Evolutionary conservation across 1,140 invertebrate species (phyloP).

Genomic region (Bombus consobrinus): DNA sequence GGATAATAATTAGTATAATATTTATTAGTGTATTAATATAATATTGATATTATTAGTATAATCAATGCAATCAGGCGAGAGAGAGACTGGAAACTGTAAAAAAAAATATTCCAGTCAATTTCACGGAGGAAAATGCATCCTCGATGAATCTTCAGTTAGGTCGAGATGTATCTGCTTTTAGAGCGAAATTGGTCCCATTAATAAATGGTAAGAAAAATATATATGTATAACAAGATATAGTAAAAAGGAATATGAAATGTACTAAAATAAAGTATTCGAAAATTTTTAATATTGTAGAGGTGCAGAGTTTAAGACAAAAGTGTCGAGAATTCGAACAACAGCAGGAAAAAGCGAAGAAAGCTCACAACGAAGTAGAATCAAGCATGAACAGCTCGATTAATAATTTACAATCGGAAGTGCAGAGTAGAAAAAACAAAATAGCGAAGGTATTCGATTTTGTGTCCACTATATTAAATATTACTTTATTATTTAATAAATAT

Average conservation of each 20-base stretch:
- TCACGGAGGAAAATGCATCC: slow-evolving; percentile 84
- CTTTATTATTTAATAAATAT: background rate
- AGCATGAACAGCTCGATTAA: slow-evolving; percentile 84
- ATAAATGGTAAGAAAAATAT: slow-evolving; percentile 82
- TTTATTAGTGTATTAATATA: background rate
- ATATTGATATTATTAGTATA: slow-evolving; percentile 55
- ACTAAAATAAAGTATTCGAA: background rate
- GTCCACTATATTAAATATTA: background rate
- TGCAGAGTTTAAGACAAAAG: slow-evolving; percentile 84
- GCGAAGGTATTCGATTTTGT: slow-evolving; percentile 78
- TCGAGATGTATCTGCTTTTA: slow-evolving; percentile 84
- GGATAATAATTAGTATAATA: background rate
- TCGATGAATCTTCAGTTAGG: slow-evolving; percentile 84
- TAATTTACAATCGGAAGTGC: slow-evolving; percentile 73
- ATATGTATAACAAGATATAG: background rate
- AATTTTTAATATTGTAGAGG: slow-evolving; percentile 77
- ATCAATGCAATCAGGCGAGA: slow-evolving; percentile 72
- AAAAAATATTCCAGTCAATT: slow-evolving; percentile 83
- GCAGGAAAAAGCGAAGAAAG: slow-evolving; percentile 85
- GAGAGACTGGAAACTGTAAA: slow-evolving; percentile 32
- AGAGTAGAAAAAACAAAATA: slow-evolving; percentile 75
- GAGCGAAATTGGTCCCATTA: slow-evolving; percentile 85
- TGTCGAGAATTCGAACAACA: slow-evolving; percentile 84
- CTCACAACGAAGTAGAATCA: slow-evolving; percentile 84
- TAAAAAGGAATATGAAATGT: background rate